phyloP scores from a whole-genome alignment of 2,888 invertebrate genomes.

The Magallana nippona region DNA sequence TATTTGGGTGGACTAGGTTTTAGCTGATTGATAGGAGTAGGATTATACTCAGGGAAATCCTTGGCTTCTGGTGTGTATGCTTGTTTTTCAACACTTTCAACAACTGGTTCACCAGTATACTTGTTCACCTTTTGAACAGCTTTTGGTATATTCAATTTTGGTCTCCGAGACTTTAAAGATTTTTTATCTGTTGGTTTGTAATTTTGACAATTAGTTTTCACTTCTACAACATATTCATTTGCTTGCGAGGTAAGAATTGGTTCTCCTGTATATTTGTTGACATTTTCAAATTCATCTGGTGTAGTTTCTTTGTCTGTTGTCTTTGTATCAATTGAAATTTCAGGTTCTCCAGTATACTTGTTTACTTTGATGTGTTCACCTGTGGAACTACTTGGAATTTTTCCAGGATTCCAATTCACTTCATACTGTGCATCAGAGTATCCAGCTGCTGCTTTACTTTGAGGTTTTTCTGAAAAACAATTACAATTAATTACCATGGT shows the following conservation, averaged over 20 bases:
- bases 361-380: slow-evolving; percentile 14
- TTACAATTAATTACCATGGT: background rate
- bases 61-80: slow-evolving; percentile 50
- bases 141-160: slow-evolving; percentile 23
- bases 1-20: slow-evolving; percentile 57
- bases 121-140: slow-evolving; percentile 45
- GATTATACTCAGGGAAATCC: slow-evolving; percentile 69
- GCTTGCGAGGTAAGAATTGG: background rate
- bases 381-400: background rate
- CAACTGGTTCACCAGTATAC: slow-evolving; percentile 48
- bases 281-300: background rate
- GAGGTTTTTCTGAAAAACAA: slow-evolving; percentile 27
- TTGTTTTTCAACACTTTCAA: slow-evolving; percentile 30
- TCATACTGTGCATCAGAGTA: slow-evolving; percentile 37
- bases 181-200: slow-evolving; percentile 36
- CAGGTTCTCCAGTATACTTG: slow-evolving; percentile 47
- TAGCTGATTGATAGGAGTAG: slow-evolving; percentile 68
- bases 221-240: slow-evolving; percentile 34
- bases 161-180: background rate
- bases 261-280: slow-evolving; percentile 45
- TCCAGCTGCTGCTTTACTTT: slow-evolving; percentile 15
- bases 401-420: background rate
- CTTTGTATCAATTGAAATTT: background rate
- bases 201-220: slow-evolving; percentile 37
- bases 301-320: background rate